Conservation (phyloP, 2,113 vertebrate species). For the Micromys minutus region DNA sequence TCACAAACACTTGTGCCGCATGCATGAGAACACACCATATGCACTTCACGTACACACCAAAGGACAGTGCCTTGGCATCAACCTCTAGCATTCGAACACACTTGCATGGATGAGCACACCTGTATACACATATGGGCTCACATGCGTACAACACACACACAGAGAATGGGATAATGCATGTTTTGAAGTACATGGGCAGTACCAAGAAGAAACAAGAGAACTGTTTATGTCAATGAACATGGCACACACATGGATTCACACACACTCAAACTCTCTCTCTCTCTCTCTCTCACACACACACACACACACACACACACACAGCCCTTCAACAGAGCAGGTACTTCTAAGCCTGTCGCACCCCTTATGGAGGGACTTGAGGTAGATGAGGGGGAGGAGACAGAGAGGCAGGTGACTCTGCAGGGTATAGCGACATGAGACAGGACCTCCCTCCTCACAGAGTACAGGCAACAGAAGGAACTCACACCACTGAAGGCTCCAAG, state of each 20-base stretch:
- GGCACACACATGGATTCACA: not conserved
- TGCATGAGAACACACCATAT: not conserved
- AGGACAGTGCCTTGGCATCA: not conserved
- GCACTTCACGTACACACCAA: not conserved
- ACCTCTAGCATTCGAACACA: not conserved
- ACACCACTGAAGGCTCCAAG: not conserved
- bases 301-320: not conserved
- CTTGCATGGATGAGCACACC: not conserved
- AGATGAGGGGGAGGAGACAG: not conserved
- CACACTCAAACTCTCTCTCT: no score
- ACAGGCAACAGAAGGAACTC: not conserved
- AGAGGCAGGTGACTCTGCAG: not conserved
- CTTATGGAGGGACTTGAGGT: no score
- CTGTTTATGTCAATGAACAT: not conserved
- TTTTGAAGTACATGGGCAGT: not conserved
- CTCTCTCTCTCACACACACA: no score
- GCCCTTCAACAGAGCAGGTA: not conserved
- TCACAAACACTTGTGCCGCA: not conserved
- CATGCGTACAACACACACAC: not conserved
- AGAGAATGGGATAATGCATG: fast-evolving
- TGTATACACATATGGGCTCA: not conserved
- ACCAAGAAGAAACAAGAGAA: not conserved
- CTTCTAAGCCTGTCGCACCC: no score
- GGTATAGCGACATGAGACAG: not conserved
- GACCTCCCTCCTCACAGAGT: not conserved